Conservation (phyloP, 2,113 vertebrate species). For the Trinectes maculatus region DNA sequence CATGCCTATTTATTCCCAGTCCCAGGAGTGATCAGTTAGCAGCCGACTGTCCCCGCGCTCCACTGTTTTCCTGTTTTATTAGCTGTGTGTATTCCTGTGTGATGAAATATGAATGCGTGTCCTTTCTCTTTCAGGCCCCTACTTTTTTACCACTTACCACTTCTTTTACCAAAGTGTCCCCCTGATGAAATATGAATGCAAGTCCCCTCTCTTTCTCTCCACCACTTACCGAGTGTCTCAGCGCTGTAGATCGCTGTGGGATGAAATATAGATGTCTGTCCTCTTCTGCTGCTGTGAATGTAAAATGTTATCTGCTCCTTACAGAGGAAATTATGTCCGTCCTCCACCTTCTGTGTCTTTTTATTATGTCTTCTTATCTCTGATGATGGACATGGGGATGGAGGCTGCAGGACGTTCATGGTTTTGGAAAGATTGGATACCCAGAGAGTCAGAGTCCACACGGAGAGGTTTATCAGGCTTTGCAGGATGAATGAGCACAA, state of each 20-base stretch:
- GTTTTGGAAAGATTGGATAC: constrained; percentile 21
- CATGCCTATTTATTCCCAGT: constrained; percentile 60
- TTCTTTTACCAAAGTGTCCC: constrained; percentile 52
- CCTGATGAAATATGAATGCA: constrained; percentile 73
- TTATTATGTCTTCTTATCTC: too few species aligned
- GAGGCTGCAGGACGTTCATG: too few species aligned
- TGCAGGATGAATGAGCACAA: too few species aligned
- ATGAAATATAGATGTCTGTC: constrained; percentile 54
- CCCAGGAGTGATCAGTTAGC: constrained; percentile 44
- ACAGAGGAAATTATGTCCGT: constrained; percentile 28
- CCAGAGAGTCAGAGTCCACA: too few species aligned
- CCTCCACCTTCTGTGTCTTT: neutral
- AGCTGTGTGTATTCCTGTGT: constrained; percentile 31
- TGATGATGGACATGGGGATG: too few species aligned
- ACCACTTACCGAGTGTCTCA: constrained; percentile 25
- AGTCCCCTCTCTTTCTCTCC: constrained; percentile 35
- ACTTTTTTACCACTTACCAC: constrained; percentile 53
- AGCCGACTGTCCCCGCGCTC: constrained; percentile 10
- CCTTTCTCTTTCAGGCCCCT: constrained; percentile 48
- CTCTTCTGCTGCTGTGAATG: constrained; percentile 32
- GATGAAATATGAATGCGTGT: constrained; percentile 73
- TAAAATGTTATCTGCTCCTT: constrained; percentile 38
- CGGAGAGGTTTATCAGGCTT: too few species aligned
- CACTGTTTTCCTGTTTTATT: constrained; percentile 57
- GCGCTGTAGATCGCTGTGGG: constrained; percentile 4